Conservation (phyloP, 2,797 vertebrate genomes). For the Crax fasciolata region DNA sequence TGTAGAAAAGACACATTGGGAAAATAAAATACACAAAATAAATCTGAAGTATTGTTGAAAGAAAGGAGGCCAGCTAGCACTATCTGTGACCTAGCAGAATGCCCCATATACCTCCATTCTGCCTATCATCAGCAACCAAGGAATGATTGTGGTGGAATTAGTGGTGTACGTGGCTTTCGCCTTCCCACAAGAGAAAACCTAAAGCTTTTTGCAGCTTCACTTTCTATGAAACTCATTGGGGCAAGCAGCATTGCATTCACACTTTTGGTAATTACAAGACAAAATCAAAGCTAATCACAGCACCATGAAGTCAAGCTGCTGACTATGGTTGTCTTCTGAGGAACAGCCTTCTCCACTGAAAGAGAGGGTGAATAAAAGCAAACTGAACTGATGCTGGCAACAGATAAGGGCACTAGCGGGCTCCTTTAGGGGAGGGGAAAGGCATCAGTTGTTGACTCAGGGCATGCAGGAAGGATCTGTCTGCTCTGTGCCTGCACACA, state of each 20-base stretch:
- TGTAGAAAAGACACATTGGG: not conserved
- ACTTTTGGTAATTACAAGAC: not conserved
- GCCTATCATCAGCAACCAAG: not conserved
- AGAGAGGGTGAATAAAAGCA: not conserved
- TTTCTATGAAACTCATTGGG: not conserved
- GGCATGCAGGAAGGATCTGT: not conserved
- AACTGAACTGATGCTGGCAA: not conserved
- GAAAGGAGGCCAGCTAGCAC: not conserved
- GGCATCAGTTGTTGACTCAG: not conserved
- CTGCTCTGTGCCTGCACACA: not conserved
- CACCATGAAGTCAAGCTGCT: not conserved
- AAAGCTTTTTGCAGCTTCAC: not conserved
- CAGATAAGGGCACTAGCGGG: not conserved
- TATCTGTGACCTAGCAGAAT: not conserved
- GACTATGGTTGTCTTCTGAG: not conserved
- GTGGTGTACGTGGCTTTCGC: slow-evolving; percentile 6
- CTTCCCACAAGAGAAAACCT: slow-evolving; percentile 55
- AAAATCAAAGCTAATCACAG: slow-evolving; percentile 18
- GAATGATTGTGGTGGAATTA: not conserved
- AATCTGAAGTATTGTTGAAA: not conserved
- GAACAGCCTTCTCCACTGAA: not conserved
- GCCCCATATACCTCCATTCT: not conserved
- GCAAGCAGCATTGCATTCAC: not conserved
- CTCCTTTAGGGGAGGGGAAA: not conserved
- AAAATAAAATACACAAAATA: not conserved